Percentiles rank a stretch among this genome's conserved stretches.
Evolutionary conservation across 2,888 invertebrate genomes (phyloP).

Genomic region (Folsomia candida): DNA sequence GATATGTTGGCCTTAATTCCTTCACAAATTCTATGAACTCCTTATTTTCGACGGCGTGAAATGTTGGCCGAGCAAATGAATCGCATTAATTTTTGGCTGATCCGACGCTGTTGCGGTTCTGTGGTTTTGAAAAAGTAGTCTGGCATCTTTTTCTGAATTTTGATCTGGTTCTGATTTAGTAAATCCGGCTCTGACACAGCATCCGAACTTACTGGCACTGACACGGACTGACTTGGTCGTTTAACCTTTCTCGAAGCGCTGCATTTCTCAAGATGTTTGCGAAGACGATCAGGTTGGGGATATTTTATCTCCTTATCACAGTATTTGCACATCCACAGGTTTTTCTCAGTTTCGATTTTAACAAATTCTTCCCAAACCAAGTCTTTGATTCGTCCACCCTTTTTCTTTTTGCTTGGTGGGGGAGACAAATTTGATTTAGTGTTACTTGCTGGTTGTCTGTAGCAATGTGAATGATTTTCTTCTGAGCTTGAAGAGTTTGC

Average conservation of each 20-base stretch:
- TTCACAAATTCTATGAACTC: conserved; percentile 14
- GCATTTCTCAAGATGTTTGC: background rate
- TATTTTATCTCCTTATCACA: background rate
- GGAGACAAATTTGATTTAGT: background rate
- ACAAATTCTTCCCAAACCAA: background rate
- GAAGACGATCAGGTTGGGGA: background rate
- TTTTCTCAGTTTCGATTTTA: background rate
- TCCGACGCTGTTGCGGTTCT: background rate
- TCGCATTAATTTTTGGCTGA: background rate
- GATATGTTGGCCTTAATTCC: conserved; percentile 15
- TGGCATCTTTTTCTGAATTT: too few relatives aligned
- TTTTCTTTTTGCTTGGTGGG: background rate
- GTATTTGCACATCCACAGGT: background rate
- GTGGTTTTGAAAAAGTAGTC: too few relatives aligned
- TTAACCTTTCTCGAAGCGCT: background rate
- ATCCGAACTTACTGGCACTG: background rate
- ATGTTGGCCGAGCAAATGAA: conserved; percentile 21
- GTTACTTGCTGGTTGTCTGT: background rate
- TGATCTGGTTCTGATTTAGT: too few relatives aligned
- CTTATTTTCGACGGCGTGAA: conserved; percentile 24
- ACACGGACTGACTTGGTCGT: background rate
- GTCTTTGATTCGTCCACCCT: background rate
- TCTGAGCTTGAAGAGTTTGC: too few relatives aligned
- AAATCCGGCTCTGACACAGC: background rate
- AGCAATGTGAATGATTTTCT: background rate